Evolutionary conservation across 2,888 invertebrate genomes (phyloP).

Genomic region (Cecidostiba fungosa): DNA sequence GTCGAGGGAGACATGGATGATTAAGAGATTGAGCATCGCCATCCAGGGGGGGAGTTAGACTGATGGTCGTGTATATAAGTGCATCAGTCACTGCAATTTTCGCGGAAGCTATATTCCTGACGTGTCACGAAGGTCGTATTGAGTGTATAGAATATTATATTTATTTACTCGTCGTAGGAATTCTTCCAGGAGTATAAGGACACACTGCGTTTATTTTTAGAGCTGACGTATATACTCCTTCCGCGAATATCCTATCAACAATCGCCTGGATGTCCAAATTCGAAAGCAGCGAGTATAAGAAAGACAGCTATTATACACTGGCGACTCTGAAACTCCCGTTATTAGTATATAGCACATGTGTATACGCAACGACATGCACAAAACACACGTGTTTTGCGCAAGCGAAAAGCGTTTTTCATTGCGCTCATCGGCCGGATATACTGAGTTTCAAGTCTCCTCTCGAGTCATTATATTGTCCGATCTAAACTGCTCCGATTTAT

Average conservation of each 20-base stretch:
- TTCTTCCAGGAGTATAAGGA: neutral
- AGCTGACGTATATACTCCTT: neutral
- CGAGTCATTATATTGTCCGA: no score
- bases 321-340: neutral
- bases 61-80: neutral
- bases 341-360: neutral
- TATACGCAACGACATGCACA: neutral
- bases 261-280: neutral
- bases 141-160: neutral
- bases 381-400: neutral
- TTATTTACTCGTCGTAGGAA: neutral
- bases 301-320: neutral
- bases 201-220: neutral
- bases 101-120: neutral
- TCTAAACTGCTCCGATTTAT: neutral
- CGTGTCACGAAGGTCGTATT: neutral
- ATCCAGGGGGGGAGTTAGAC: neutral
- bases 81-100: neutral
- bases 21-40: constrained; percentile 11
- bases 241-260: neutral
- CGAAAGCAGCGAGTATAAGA: neutral
- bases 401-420: neutral
- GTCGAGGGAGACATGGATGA: neutral
- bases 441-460: no score
- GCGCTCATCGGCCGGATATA: neutral